Percentiles rank a stretch among this genome's conserved stretches.
phyloP scores from a whole-genome alignment of 2,888 invertebrate species.

The Chouioia cunea region DNA sequence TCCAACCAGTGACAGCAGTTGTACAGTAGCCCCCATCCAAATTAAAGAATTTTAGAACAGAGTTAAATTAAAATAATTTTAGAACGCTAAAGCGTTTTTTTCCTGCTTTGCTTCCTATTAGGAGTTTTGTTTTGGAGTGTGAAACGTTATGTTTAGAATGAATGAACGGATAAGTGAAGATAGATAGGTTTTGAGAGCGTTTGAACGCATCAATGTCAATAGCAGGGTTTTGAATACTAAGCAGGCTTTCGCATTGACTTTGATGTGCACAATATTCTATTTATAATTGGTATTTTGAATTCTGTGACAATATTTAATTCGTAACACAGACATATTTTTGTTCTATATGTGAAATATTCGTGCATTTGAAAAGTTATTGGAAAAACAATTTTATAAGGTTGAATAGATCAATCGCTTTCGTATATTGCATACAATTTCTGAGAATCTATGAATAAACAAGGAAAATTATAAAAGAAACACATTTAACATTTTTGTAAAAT shows the following conservation, averaged over 20 bases:
- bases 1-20: conserved; percentile 40
- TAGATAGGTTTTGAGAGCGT: conserved; percentile 17
- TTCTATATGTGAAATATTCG: neutral
- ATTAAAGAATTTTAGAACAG: conserved; percentile 17
- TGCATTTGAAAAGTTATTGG: too few species aligned
- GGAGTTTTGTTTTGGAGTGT: conserved; percentile 18
- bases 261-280: conserved; percentile 1
- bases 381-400: too few species aligned
- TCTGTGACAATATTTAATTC: conserved; percentile 5
- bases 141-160: neutral
- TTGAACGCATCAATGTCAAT: conserved; percentile 15
- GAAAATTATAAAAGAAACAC: conserved; percentile 25
- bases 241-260: neutral
- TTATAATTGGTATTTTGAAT: conserved; percentile 1
- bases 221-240: conserved; percentile 17
- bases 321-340: neutral
- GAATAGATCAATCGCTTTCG: neutral
- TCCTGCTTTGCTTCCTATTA: conserved; percentile 23
- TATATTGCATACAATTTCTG: conserved; percentile 5
- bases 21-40: conserved; percentile 17
- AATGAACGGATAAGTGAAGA: conserved; percentile 21
- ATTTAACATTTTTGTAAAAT: conserved; percentile 30
- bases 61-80: conserved; percentile 24
- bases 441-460: neutral
- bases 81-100: conserved; percentile 20